phyloP scores from a whole-genome alignment of 2,888 invertebrate genomes.

The Alloplasta piceator region DNA sequence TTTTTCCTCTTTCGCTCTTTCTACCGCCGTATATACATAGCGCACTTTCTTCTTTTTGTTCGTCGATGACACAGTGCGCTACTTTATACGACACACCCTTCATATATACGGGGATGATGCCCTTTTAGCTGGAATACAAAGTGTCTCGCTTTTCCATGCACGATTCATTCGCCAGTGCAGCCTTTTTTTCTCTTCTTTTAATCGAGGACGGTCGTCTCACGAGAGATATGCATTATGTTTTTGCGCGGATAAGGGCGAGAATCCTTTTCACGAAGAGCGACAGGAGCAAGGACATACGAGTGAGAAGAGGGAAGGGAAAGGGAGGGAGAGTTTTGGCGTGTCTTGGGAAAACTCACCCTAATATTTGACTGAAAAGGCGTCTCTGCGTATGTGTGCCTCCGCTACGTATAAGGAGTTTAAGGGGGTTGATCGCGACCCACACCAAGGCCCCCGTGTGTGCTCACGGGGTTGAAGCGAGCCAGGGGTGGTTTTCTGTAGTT shows the following conservation, averaged over 20 bases:
- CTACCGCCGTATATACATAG: not conserved
- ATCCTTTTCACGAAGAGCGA: no score
- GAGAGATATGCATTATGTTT: no score
- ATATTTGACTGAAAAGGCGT: slow-evolving; percentile 67
- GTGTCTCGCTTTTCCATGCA: not conserved
- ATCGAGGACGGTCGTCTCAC: slow-evolving; percentile 8
- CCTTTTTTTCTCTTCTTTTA: not conserved
- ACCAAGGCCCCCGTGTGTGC: slow-evolving; percentile 29
- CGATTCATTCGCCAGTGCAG: no score
- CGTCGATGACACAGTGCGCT: slow-evolving; percentile 56
- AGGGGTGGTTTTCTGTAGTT: slow-evolving; percentile 18
- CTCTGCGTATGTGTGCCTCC: slow-evolving; percentile 14
- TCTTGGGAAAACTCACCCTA: slow-evolving; percentile 56
- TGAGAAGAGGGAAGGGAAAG: slow-evolving; percentile 14
- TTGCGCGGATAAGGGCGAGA: no score
- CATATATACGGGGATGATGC: not conserved
- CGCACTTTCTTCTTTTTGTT: not conserved
- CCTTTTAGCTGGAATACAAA: slow-evolving; percentile 12
- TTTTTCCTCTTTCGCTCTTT: slow-evolving; percentile 14
- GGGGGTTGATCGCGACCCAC: slow-evolving; percentile 46
- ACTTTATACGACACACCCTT: slow-evolving; percentile 8
- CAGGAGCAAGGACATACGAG: not conserved
- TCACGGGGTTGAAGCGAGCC: not conserved
- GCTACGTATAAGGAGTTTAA: not conserved
- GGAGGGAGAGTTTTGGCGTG: slow-evolving; percentile 47